Evolutionary conservation across 2,888 invertebrate genomes (phyloP).

Genomic region (Actias luna): DNA sequence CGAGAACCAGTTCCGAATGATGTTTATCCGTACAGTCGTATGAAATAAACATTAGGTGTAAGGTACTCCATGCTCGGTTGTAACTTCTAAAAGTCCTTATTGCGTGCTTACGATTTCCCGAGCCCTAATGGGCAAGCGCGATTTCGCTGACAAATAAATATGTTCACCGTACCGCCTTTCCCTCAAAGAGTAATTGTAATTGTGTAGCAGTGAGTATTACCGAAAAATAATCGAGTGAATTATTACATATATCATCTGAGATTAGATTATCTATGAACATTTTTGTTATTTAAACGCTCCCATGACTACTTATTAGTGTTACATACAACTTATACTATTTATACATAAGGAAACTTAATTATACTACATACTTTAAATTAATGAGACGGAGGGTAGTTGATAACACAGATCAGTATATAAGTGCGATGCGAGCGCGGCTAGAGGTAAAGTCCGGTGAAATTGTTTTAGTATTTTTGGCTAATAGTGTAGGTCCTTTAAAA

Average conservation of each 20-base stretch:
- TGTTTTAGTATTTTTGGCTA: no score
- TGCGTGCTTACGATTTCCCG: slow-evolving; percentile 67
- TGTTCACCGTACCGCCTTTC: slow-evolving; percentile 62
- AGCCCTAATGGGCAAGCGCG: slow-evolving; percentile 65
- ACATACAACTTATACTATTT: no score
- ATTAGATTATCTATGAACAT: not conserved
- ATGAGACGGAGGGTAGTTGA: no score
- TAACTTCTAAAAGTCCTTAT: slow-evolving; percentile 63
- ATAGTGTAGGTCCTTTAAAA: no score
- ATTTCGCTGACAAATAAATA: slow-evolving; percentile 78
- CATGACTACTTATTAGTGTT: no score
- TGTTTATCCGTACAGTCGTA: slow-evolving; percentile 9
- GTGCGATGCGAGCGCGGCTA: no score
- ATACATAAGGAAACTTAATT: no score
- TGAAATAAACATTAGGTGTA: slow-evolving; percentile 52
- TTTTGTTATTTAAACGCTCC: not conserved
- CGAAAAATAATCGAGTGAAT: slow-evolving; percentile 2
- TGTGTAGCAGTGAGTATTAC: slow-evolving; percentile 15
- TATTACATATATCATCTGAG: not conserved
- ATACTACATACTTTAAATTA: no score
- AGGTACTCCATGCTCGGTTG: slow-evolving; percentile 42
- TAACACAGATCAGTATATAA: no score
- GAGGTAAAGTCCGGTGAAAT: no score
- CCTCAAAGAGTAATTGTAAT: slow-evolving; percentile 58
- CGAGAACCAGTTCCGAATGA: slow-evolving; percentile 3